phyloP scores from a whole-genome alignment of 1,140 invertebrate genomes.

The Ylistrum balloti region DNA sequence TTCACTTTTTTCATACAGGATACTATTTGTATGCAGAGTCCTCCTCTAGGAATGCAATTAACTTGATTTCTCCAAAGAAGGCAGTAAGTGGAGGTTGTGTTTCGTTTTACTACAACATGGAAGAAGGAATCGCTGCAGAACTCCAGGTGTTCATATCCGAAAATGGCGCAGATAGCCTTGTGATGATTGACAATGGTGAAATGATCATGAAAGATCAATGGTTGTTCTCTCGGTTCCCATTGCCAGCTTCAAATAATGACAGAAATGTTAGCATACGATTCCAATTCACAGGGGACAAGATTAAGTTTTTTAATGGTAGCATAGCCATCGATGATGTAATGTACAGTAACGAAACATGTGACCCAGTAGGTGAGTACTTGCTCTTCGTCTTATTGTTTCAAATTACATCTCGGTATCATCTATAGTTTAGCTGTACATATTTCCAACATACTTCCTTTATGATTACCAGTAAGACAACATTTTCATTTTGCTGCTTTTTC shows the following conservation, averaged over 20 bases:
- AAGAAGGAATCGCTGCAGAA: slow-evolving; percentile 46
- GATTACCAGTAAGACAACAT: too few species aligned
- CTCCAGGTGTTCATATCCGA: slow-evolving; percentile 41
- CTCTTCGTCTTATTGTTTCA: too few species aligned
- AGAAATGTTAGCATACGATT: slow-evolving; percentile 28
- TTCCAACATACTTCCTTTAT: too few species aligned
- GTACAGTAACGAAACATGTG: slow-evolving; percentile 46
- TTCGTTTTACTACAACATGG: slow-evolving; percentile 57
- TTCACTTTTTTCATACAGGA: slow-evolving; percentile 4
- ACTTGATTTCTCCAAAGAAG: neutral
- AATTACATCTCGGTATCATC: too few species aligned
- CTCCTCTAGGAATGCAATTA: neutral
- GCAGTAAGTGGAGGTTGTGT: slow-evolving; percentile 46
- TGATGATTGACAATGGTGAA: slow-evolving; percentile 47
- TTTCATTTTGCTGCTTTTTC: too few species aligned
- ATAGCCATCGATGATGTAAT: slow-evolving; percentile 59
- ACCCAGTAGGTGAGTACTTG: slow-evolving; percentile 45
- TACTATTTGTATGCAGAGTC: slow-evolving; percentile 47
- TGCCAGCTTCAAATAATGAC: neutral
- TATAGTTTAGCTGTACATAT: too few species aligned
- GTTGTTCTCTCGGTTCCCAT: slow-evolving; percentile 41
- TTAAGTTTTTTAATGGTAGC: neutral
- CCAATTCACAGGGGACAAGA: neutral
- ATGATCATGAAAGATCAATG: slow-evolving; percentile 47
- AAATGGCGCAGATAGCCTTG: neutral